Evolutionary conservation across 64 coral and sea anemone genomes (phyloP).

Genomic region (Dendrophyllia cribrosa): DNA sequence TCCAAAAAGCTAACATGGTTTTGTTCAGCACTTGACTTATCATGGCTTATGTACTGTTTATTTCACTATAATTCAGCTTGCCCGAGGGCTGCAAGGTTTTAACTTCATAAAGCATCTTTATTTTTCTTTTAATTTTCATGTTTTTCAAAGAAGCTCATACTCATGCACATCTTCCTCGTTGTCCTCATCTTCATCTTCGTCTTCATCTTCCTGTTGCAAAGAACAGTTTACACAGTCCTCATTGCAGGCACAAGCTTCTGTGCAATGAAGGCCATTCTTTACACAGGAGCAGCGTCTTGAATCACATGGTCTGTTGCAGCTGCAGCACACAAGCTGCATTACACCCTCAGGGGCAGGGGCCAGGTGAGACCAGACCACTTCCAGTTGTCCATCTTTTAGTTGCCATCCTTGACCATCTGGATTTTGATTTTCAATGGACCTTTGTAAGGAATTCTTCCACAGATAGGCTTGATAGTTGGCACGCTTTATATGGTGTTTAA

Average conservation of each 20-base stretch:
- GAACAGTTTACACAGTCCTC: constrained; percentile 32
- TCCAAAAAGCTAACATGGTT: no score
- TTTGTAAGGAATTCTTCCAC: constrained; percentile 67
- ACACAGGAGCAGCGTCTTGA: constrained; percentile 72
- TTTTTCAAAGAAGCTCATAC: background rate
- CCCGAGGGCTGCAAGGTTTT: background rate
- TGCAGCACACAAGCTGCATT: constrained; percentile 66
- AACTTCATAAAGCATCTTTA: background rate
- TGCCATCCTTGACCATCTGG: constrained; percentile 71
- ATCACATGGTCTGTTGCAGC: constrained; percentile 62
- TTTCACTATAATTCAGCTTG: no score
- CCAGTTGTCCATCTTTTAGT: constrained; percentile 7
- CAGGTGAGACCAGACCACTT: constrained; percentile 56
- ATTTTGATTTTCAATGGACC: constrained; percentile 9
- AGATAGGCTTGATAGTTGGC: constrained; percentile 75
- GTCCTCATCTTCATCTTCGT: background rate
- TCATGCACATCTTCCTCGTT: background rate
- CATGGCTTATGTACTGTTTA: no score
- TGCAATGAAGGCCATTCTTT: constrained; percentile 52
- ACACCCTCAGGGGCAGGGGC: constrained; percentile 45
- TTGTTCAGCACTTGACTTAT: no score
- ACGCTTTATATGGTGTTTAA: constrained; percentile 53
- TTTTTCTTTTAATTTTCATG: background rate
- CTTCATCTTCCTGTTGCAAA: constrained; percentile 5
- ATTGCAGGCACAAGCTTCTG: constrained; percentile 49